Evolutionary conservation across 2,113 vertebrate species (phyloP).

Genomic region (Eidolon helvum): DNA sequence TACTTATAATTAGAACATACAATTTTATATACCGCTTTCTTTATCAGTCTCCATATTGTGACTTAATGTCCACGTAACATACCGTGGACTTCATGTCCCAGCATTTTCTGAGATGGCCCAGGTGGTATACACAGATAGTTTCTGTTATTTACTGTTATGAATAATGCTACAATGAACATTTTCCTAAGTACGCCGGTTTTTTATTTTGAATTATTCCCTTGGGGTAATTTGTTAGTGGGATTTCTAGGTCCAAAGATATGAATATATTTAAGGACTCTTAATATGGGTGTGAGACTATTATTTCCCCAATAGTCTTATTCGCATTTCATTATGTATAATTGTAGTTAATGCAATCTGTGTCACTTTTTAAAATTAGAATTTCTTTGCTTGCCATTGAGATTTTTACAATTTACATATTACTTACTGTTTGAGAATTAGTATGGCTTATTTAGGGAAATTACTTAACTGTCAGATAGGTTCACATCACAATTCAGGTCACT

Average conservation of each 20-base stretch:
- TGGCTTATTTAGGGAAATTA: not conserved
- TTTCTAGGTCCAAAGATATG: not conserved
- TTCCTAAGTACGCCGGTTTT: not conserved
- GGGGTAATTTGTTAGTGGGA: not conserved
- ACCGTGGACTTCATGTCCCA: not conserved
- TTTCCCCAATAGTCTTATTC: not conserved
- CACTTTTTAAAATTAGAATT: not conserved
- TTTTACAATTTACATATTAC: not conserved
- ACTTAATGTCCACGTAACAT: not conserved
- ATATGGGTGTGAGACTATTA: not conserved
- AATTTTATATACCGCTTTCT: not conserved
- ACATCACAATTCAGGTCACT: not conserved
- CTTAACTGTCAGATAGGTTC: not conserved
- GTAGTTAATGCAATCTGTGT: not conserved
- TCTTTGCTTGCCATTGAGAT: not conserved
- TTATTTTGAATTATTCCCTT: not conserved
- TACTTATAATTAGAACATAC: not conserved
- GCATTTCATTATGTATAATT: not conserved
- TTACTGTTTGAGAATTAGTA: not conserved
- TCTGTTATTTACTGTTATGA: not conserved
- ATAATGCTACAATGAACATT: not conserved
- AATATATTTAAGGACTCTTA: not conserved
- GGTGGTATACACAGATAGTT: not conserved
- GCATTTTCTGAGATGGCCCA: not conserved
- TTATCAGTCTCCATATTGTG: not conserved